phyloP scores from a whole-genome alignment of 2,113 vertebrate species.

The Prochilodus magdalenae region DNA sequence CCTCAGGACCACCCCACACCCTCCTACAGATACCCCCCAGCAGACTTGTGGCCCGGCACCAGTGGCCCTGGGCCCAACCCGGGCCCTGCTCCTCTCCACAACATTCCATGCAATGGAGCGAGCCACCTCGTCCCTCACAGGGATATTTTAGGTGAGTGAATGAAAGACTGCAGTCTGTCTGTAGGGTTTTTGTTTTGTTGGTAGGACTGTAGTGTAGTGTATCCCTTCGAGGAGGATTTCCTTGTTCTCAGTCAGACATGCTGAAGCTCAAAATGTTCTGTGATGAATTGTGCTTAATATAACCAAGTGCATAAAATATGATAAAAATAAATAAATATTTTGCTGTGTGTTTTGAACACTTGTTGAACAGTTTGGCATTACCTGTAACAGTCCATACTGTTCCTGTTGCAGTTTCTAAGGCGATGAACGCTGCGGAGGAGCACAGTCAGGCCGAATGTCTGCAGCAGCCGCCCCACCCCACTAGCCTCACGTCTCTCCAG shows the following conservation, averaged over 20 bases:
- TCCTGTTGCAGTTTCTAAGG: slow-evolving; percentile 82
- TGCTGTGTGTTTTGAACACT: not conserved
- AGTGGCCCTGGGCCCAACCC: slow-evolving; percentile 71
- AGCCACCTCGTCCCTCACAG: slow-evolving; percentile 85
- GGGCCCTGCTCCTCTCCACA: slow-evolving; percentile 87
- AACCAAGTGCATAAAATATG: no score
- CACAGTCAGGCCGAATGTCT: slow-evolving; percentile 85
- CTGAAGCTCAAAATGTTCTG: no score
- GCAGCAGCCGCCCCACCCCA: slow-evolving; percentile 83
- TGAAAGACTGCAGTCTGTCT: not conserved
- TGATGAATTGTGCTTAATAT: no score
- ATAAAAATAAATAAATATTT: no score
- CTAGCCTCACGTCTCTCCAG: slow-evolving; percentile 82
- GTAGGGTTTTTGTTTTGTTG: not conserved
- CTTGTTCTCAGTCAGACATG: not conserved
- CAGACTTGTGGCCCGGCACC: slow-evolving; percentile 91
- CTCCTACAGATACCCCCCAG: slow-evolving; percentile 86
- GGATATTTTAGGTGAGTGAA: slow-evolving; percentile 85
- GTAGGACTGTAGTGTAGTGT: not conserved
- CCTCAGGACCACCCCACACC: slow-evolving; percentile 85
- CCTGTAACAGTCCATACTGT: not conserved
- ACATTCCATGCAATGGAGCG: slow-evolving; percentile 98
- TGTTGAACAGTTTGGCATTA: not conserved
- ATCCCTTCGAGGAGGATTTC: not conserved
- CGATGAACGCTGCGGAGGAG: slow-evolving; percentile 85